phyloP scores from a whole-genome alignment of 1,140 invertebrate species.

The Maniola jurtina region DNA sequence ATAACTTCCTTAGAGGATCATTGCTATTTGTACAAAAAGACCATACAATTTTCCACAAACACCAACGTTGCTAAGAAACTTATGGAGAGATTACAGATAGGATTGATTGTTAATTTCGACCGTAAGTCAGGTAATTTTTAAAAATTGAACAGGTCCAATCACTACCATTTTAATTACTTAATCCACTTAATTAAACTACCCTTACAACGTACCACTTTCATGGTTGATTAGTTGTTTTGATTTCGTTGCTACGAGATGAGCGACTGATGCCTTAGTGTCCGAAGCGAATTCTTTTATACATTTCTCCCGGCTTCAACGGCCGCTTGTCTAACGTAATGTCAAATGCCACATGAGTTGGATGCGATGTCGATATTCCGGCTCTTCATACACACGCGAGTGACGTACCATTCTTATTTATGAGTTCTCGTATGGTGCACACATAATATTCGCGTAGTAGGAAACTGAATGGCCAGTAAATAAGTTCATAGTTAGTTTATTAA shows the following conservation, averaged over 20 bases:
- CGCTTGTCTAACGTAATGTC: slow-evolving; percentile 67
- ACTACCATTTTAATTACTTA: too few relatives aligned
- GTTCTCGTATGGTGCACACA: slow-evolving; percentile 9
- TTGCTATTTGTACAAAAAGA: too few relatives aligned
- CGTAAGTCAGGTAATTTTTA: too few relatives aligned
- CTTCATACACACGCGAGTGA: slow-evolving; percentile 9
- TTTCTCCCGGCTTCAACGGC: slow-evolving; percentile 51
- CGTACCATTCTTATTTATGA: slow-evolving; percentile 3
- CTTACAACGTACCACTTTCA: slow-evolving; percentile 63
- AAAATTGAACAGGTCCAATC: too few relatives aligned
- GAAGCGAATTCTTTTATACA: slow-evolving; percentile 73
- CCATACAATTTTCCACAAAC: too few relatives aligned
- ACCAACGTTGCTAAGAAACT: too few relatives aligned
- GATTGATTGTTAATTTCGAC: too few relatives aligned
- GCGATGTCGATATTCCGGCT: slow-evolving; percentile 58
- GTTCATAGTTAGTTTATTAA: background rate
- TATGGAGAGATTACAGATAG: too few relatives aligned
- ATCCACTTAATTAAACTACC: background rate
- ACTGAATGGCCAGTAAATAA: background rate
- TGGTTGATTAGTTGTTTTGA: slow-evolving; percentile 56
- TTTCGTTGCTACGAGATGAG: slow-evolving; percentile 53
- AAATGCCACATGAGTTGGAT: slow-evolving; percentile 51
- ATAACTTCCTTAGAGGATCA: too few relatives aligned
- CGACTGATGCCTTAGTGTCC: slow-evolving; percentile 61
- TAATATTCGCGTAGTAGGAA: slow-evolving; percentile 8